Conservation (phyloP, 2,888 invertebrate genomes). For the Epinotia nisella region DNA sequence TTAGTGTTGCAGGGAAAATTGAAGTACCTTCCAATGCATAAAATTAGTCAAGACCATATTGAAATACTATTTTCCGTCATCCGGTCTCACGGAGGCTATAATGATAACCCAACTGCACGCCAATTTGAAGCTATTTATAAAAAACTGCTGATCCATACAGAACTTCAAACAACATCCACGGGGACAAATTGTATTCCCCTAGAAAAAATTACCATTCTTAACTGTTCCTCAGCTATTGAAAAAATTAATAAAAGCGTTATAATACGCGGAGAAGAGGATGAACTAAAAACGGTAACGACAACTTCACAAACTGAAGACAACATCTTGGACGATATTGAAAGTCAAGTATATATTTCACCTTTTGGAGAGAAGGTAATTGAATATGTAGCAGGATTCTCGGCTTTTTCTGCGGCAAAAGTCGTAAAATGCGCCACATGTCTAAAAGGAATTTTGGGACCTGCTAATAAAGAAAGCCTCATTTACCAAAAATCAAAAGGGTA, state of each 20-base stretch:
- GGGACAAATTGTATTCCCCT: slow-evolving; percentile 44
- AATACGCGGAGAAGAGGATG: background rate
- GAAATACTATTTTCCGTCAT: slow-evolving; percentile 44
- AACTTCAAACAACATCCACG: slow-evolving; percentile 31
- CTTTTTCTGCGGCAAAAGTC: slow-evolving; percentile 17
- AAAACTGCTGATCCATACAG: slow-evolving; percentile 44
- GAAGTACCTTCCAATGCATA: slow-evolving; percentile 41
- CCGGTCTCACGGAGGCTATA: slow-evolving; percentile 43
- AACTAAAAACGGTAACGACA: background rate
- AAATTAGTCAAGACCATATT: slow-evolving; percentile 45
- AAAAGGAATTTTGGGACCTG: slow-evolving; percentile 41
- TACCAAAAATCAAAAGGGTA: slow-evolving; percentile 20
- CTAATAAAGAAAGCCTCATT: slow-evolving; percentile 29
- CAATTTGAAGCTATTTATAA: slow-evolving; percentile 47
- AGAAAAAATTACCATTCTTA: slow-evolving; percentile 35
- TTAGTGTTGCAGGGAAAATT: slow-evolving; percentile 13
- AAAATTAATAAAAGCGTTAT: slow-evolving; percentile 31
- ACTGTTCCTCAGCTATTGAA: slow-evolving; percentile 37
- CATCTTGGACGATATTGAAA: slow-evolving; percentile 33
- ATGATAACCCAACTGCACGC: slow-evolving; percentile 46
- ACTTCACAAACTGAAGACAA: slow-evolving; percentile 27
- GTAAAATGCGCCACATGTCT: slow-evolving; percentile 35
- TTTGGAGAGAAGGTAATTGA: slow-evolving; percentile 43
- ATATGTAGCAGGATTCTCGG: slow-evolving; percentile 40
- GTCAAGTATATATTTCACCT: slow-evolving; percentile 29